Conservation (phyloP, 2,888 invertebrate species). For the Tipula vernalis region DNA sequence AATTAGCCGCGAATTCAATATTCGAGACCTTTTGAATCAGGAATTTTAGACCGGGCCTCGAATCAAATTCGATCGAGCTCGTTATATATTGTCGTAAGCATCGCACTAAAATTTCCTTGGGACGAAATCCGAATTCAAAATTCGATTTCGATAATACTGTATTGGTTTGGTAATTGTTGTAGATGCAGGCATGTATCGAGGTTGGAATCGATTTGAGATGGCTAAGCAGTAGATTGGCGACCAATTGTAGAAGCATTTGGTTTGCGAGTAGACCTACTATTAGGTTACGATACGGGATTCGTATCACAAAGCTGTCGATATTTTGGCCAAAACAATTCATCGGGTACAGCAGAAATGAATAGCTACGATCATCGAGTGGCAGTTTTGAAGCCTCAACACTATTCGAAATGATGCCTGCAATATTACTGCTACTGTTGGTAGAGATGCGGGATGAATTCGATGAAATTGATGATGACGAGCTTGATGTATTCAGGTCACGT, state of each 20-base stretch:
- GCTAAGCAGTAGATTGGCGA: conserved; percentile 75
- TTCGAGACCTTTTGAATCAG: conserved; percentile 86
- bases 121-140: conserved; percentile 35
- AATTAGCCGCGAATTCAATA: conserved; percentile 71
- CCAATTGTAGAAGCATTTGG: conserved; percentile 83
- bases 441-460: conserved; percentile 15
- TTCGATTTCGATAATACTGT: conserved; percentile 27
- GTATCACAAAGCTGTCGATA: conserved; percentile 62
- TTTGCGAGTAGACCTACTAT: conserved; percentile 84
- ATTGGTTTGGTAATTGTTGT: conserved; percentile 33
- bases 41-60: conserved; percentile 84
- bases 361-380: conserved; percentile 70
- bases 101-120: conserved; percentile 53
- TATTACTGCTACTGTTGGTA: conserved; percentile 12
- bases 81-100: conserved; percentile 72
- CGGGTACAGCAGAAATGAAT: conserved; percentile 76
- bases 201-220: conserved; percentile 51
- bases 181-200: conserved; percentile 37
- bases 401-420: neutral
- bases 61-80: conserved; percentile 76
- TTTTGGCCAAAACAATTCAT: conserved; percentile 55
- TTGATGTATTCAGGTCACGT: conserved; percentile 26
- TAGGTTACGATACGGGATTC: conserved; percentile 77
- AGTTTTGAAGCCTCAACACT: conserved; percentile 32
- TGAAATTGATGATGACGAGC: conserved; percentile 12